These are phyloP conservation scores for Meganola albula DNA, from an alignment of 2,888 invertebrate species.

Conservation along the genomic window DNA sequence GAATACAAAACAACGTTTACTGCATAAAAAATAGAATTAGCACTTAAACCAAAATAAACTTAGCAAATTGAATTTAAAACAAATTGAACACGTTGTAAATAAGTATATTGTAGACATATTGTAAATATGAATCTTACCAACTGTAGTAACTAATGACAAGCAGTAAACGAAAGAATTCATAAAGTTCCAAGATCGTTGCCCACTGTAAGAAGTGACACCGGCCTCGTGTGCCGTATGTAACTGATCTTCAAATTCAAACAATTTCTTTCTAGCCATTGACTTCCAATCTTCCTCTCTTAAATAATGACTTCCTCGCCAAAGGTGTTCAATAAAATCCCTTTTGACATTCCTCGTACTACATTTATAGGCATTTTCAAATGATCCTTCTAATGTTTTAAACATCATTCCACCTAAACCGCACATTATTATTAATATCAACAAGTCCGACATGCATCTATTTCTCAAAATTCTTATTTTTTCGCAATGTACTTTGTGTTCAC, in stretches of 20 bases:
- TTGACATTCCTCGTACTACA: constrained; percentile 92
- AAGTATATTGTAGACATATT: constrained; percentile 2
- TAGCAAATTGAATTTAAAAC: too few species aligned
- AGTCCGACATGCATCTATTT: constrained; percentile 82
- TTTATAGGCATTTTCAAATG: constrained; percentile 91
- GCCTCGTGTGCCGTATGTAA: constrained; percentile 90
- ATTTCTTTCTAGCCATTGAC: constrained; percentile 86
- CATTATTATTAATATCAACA: constrained; percentile 83
- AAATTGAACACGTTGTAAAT: too few species aligned
- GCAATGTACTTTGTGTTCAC: constrained; percentile 76
- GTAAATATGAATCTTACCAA: constrained; percentile 85
- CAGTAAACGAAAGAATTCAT: constrained; percentile 92
- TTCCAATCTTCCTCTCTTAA: constrained; percentile 94
- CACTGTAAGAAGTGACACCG: constrained; percentile 89
- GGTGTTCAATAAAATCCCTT: constrained; percentile 88
- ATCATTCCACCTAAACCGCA: constrained; percentile 88
- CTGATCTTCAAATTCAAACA: constrained; percentile 91
- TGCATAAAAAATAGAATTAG: too few species aligned
- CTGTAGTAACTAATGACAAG: constrained; percentile 91
- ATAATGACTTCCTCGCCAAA: constrained; percentile 90
- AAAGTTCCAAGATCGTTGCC: constrained; percentile 91
- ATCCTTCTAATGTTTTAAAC: constrained; percentile 90
- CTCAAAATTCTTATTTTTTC: constrained; percentile 72
- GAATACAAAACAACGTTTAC: too few species aligned
- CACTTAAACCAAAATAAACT: too few species aligned